phyloP scores from a whole-genome alignment of 2,888 invertebrate genomes.

The Pammene fasciana region DNA sequence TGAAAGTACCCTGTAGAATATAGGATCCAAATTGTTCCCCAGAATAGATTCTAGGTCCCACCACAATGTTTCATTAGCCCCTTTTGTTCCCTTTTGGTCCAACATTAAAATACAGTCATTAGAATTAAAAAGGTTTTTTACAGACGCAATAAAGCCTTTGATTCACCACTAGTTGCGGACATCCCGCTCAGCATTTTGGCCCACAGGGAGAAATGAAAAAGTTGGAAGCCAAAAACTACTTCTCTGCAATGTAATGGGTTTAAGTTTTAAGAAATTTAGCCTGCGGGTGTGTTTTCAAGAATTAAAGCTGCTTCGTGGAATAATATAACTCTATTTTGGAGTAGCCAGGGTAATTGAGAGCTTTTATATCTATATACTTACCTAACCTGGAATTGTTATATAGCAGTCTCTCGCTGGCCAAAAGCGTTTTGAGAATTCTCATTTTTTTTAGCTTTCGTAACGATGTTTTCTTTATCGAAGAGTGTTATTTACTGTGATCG shows the following conservation, averaged over 20 bases:
- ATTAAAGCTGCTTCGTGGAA: not conserved
- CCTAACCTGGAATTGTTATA: no score
- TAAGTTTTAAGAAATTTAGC: conserved; percentile 26
- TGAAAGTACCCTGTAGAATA: not conserved
- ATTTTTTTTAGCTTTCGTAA: no score
- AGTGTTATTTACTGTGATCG: no score
- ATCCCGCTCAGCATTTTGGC: conserved; percentile 22
- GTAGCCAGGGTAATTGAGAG: no score
- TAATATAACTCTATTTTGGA: not conserved
- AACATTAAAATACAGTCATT: conserved; percentile 30
- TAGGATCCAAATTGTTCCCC: not conserved
- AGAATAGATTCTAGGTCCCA: not conserved
- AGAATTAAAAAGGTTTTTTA: conserved; percentile 33
- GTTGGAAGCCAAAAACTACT: conserved; percentile 38
- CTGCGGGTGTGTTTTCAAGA: conserved; percentile 16
- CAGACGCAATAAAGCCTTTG: conserved; percentile 31
- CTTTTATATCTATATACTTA: no score
- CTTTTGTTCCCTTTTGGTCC: conserved; percentile 9
- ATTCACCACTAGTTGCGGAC: conserved; percentile 27
- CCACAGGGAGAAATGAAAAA: conserved; percentile 38
- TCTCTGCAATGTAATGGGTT: conserved; percentile 25
- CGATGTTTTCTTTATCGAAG: no score
- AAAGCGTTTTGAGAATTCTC: no score
- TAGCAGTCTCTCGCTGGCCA: no score
- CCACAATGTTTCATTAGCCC: not conserved